Conservation (phyloP, 64 coral and sea anemone species). For the Orbicella faveolata region DNA sequence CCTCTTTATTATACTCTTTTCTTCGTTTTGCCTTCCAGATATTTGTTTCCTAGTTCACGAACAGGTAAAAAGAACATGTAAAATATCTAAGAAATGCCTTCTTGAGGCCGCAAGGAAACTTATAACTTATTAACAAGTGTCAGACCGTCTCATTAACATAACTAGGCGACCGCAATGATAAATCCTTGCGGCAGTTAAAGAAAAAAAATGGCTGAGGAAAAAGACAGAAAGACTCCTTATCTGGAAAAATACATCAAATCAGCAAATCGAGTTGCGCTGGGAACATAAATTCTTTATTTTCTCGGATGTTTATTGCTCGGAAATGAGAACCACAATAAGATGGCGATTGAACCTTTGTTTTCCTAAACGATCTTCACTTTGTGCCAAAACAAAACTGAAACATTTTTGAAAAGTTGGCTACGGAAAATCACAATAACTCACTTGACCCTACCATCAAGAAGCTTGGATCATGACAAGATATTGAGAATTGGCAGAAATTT, state of each 20-base stretch:
- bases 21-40: background rate
- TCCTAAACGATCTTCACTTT: constrained; percentile 4
- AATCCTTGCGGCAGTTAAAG: background rate
- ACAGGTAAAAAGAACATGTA: constrained; percentile 1
- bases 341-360: background rate
- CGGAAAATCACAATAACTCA: background rate
- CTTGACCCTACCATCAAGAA: background rate
- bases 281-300: background rate
- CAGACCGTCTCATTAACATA: constrained; percentile 31
- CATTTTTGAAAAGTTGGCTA: background rate
- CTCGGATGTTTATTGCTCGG: background rate
- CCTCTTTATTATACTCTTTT: background rate
- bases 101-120: constrained; percentile 1
- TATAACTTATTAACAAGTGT: constrained; percentile 60
- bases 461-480: background rate
- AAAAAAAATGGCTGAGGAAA: background rate
- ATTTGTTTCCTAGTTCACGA: background rate
- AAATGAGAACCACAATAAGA: background rate
- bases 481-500: background rate
- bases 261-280: too few species aligned
- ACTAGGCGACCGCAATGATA: constrained; percentile 23
- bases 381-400: constrained; percentile 3
- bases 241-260: background rate
- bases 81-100: constrained; percentile 29
- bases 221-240: background rate